phyloP scores from a whole-genome alignment of 2,797 vertebrate species.

The Liasis olivaceus region DNA sequence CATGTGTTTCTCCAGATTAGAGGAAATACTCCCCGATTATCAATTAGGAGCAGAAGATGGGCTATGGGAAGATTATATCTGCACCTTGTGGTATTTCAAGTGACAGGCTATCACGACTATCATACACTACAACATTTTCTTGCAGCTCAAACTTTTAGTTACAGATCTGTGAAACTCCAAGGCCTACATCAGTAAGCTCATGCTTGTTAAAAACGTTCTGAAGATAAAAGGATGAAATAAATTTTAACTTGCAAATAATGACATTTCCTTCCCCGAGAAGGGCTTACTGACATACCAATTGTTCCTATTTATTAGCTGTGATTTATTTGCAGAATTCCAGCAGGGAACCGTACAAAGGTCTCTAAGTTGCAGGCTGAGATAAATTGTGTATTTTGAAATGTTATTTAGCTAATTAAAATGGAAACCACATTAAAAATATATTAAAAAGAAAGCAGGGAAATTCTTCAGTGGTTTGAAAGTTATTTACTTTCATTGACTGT shows the following conservation, averaged over 20 bases:
- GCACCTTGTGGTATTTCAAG: not conserved
- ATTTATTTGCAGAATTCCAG: slow-evolving; percentile 39
- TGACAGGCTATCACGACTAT: not conserved
- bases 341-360: slow-evolving; percentile 31
- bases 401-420: slow-evolving; percentile 39
- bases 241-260: slow-evolving; percentile 31
- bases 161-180: not conserved
- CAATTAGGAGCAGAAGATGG: too few species aligned
- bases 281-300: not conserved
- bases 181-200: not conserved
- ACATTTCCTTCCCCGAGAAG: slow-evolving; percentile 34
- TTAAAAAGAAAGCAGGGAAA: slow-evolving; percentile 22
- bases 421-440: slow-evolving; percentile 40
- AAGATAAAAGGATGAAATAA: slow-evolving; percentile 43
- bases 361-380: slow-evolving; percentile 31
- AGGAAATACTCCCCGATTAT: too few species aligned
- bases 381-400: slow-evolving; percentile 34
- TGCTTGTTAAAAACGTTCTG: slow-evolving; percentile 22
- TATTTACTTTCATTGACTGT: slow-evolving; percentile 10
- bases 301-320: slow-evolving; percentile 37
- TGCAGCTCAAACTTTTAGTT: not conserved
- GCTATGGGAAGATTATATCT: too few species aligned
- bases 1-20: too few species aligned
- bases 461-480: slow-evolving; percentile 16
- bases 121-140: too few species aligned